Evolutionary conservation across 2,797 vertebrate species (phyloP).

Genomic region (Sandelia bainsii): DNA sequence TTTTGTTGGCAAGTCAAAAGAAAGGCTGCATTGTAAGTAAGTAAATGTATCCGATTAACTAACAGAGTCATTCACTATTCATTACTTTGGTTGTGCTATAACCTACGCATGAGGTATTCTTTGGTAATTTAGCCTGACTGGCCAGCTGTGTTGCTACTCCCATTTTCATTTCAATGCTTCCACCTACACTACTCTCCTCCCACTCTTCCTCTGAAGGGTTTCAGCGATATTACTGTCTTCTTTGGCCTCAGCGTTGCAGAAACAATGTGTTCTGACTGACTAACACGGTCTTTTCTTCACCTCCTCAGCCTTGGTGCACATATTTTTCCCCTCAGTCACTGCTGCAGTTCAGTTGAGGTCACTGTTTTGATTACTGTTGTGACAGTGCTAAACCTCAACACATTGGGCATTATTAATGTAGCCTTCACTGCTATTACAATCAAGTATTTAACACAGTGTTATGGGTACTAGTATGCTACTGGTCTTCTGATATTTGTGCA

Average conservation of each 20-base stretch:
- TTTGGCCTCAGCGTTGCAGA: constrained; percentile 41
- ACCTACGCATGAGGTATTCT: constrained; percentile 58
- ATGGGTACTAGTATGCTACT: not conserved
- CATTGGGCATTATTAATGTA: constrained; percentile 15
- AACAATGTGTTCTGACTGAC: constrained; percentile 38
- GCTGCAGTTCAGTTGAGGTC: constrained; percentile 35
- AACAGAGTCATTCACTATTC: constrained; percentile 42
- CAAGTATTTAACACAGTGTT: not conserved
- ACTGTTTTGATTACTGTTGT: constrained; percentile 21
- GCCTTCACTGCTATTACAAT: constrained; percentile 10
- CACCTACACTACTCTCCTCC: constrained; percentile 61
- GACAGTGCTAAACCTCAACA: constrained; percentile 20
- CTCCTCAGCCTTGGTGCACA: constrained; percentile 11
- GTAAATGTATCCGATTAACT: constrained; percentile 19
- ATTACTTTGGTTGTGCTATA: constrained; percentile 56
- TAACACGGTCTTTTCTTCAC: constrained; percentile 33
- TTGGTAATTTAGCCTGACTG: constrained; percentile 70
- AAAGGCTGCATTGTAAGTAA: not conserved
- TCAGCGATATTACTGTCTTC: constrained; percentile 62
- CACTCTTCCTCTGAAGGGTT: constrained; percentile 51
- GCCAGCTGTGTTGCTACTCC: constrained; percentile 75
- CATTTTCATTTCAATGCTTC: constrained; percentile 76
- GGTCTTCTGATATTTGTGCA: not conserved
- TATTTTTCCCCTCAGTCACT: constrained; percentile 39
- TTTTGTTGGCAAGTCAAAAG: not conserved